Evolutionary conservation across 1,140 invertebrate species (phyloP), one percentile per base, ranked within the genome.

Genomic region (Scaptodrosophila lebanonensis): DNA sequence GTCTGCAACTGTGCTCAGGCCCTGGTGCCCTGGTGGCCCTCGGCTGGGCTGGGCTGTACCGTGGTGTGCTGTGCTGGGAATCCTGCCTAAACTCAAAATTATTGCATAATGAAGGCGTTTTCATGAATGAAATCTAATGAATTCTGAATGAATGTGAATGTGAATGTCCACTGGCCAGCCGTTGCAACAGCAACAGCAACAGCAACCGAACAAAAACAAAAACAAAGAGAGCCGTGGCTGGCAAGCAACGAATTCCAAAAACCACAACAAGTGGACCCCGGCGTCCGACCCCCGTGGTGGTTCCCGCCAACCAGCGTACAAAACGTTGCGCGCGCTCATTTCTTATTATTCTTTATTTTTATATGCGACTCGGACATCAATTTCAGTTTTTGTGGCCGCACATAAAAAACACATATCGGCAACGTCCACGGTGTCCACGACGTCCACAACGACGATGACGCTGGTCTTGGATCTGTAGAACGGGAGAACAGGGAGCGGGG

Each of bases 81-180:
- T 7, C 42, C 4, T 27, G 12, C 16, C 11, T 25, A 17, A 35
- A 38, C 25, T 43, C 29, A 44, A 66, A 65, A 70, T 58, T 64
- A 59, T 77, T 72, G 63, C 66, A 84, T 84, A 84, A 84, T 82
- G 67, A 84, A 84, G 75, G 64, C 83, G 67, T 84, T 84, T 70
- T 72, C 70, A 84, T 84, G 82, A 84, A 84, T 84, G 82, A 84
- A 84, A 84, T 84, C 79, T 82, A 84, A 84, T 84, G 79, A 84
- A 84, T 84, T 75, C 69, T 67, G 72, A 84, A 84, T 84, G 79
- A 82, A 43, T 53, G 39, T 42, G 15, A 13, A n/a, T 22, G 18
- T 25, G 22, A 49, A 76, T 68, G 60, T 48, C 49, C 52, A 62
- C 44, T 58, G 49, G 42, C 25, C 36, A 16, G 44, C 11, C 42